These are phyloP conservation scores for Chrysomela aeneicollis DNA, from an alignment of 2,888 invertebrate species.

Conservation along the genomic window DNA sequence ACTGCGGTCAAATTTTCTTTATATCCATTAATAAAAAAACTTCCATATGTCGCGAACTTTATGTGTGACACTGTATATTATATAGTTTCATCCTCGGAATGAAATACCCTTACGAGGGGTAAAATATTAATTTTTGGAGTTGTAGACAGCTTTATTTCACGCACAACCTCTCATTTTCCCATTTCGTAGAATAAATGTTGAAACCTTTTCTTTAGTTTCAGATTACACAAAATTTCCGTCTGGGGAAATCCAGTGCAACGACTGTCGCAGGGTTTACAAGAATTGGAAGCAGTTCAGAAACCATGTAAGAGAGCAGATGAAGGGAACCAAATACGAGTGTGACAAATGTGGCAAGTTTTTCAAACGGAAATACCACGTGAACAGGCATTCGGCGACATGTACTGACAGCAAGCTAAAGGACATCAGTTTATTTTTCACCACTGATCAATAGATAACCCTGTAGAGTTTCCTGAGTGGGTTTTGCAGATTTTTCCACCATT, in stretches of 20 bases:
- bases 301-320: constrained; percentile 31
- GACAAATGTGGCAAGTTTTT: constrained; percentile 59
- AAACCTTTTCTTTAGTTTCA: not conserved
- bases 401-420: not conserved
- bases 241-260: constrained; percentile 17
- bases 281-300: constrained; percentile 31
- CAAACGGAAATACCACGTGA: constrained; percentile 76
- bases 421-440: constrained; percentile 2
- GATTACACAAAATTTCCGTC: not conserved
- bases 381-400: constrained; percentile 64
- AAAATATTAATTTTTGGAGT: too few species aligned
- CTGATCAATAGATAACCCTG: not conserved
- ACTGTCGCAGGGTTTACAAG: constrained; percentile 28
- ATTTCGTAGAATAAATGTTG: too few species aligned
- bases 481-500: too few species aligned
- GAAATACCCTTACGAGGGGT: too few species aligned
- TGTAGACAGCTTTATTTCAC: too few species aligned
- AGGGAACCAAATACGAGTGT: constrained; percentile 26
- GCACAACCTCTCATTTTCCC: too few species aligned
- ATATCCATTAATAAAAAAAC: too few species aligned
- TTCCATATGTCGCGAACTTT: too few species aligned
- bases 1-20: too few species aligned
- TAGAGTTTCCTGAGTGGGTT: too few species aligned
- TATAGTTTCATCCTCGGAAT: too few species aligned
- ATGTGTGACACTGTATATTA: too few species aligned